Percentiles rank a stretch among this genome's conserved stretches.
These are phyloP conservation scores for Athene noctua DNA, from an alignment of 2,113 vertebrate species.

Conservation along the genomic window DNA sequence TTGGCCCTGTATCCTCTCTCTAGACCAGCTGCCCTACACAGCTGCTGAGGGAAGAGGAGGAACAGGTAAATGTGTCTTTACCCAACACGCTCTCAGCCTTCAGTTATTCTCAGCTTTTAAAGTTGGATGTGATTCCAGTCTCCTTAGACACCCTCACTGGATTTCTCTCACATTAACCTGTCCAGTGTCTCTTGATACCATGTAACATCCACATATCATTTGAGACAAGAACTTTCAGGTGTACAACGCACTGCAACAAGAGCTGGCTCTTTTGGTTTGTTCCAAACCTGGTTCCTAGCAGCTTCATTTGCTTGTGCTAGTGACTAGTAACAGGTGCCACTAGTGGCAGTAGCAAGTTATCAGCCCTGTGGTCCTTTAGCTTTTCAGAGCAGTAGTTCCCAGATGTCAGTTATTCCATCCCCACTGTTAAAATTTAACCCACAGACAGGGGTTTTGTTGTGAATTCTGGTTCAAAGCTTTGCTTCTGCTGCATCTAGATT, in stretches of 20 bases:
- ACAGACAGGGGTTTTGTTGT: background rate
- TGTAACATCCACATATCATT: background rate
- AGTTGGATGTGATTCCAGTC: background rate
- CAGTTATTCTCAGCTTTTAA: background rate
- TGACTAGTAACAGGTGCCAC: background rate
- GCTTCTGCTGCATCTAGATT: background rate
- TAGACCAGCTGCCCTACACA: background rate
- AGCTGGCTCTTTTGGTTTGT: background rate
- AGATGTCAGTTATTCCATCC: background rate
- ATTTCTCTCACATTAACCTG: background rate
- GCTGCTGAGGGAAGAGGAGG: background rate
- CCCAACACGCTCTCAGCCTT: background rate
- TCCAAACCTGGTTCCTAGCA: background rate
- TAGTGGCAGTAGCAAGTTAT: background rate
- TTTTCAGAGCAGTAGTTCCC: background rate
- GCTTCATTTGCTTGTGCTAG: background rate
- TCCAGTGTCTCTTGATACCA: background rate
- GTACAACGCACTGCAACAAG: background rate
- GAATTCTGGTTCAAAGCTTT: background rate
- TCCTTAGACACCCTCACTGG: background rate
- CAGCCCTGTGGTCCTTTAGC: background rate
- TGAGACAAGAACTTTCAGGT: background rate
- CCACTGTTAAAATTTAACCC: background rate
- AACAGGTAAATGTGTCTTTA: background rate
- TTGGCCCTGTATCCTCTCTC: background rate